Base-by-base conservation (phyloP, 2,888 invertebrate species). In the Mongoloraphidia duomilia region DNA sequence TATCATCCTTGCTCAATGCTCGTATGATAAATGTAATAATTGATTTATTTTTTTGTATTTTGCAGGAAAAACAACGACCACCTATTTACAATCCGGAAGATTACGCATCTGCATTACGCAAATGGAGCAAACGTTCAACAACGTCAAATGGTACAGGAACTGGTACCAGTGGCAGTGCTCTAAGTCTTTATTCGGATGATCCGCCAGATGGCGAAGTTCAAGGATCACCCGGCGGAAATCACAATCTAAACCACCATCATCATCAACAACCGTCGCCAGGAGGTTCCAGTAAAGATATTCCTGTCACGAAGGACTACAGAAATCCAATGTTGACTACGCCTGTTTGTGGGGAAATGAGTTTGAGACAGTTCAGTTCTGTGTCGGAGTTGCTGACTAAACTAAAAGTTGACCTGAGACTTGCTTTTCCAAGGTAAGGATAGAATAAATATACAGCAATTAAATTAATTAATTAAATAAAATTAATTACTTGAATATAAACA, bases 51-150 rank as follows among this genome's bases (percentile, higher is more conserved):
- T 2, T 17, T 17, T 17, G 3, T 26, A 6, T 26, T 26, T 66
- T 64, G 0, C 64, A 86, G 83, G 86, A 88, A 62, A 85, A 87
- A 58, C 82, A 87, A 60, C 76, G 89, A 41, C 89, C 91, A 34
- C 91, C 91, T 0, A 82, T 90, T 13, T 91, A 90, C 73, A 91
- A 91, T 63, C 84, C 91, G 0, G 91, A 92, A 64, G 91, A 91
- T 66, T 92, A 91, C 65, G 84, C 83, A 4, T 72, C 79, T 4
- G 84, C 86, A 1, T 66, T 90, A 53, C 80, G 82, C 62, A 86
- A 88, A 74, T 88, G 85, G 79, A 84, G 84, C 52, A 76, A 79
- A 60, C 79, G 80, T 58, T 71, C 75, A 2, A 63, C 74, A 14
- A 73, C 72, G 6, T 65, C 66, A 17, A 66, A 58, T 11, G 38